Conservation (phyloP, 2,113 vertebrate genomes). For the Collichthys lucidus region DNA sequence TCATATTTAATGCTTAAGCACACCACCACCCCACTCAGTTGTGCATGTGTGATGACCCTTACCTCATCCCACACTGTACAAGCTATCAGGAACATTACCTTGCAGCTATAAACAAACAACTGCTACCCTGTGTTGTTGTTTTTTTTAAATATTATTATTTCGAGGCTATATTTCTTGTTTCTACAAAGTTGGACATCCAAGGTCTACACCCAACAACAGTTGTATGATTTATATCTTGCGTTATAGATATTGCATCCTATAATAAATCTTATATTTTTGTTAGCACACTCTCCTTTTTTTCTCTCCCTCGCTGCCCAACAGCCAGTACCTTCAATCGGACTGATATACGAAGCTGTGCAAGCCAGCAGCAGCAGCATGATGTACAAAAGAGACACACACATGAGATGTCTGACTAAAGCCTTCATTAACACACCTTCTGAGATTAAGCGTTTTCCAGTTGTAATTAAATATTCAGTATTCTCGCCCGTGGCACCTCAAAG, state of each 20-base stretch:
- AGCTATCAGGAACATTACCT: neutral
- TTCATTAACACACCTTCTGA: neutral
- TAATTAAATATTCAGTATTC: neutral
- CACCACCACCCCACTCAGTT: neutral
- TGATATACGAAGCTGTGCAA: neutral
- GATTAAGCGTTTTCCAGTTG: neutral
- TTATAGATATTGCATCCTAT: neutral
- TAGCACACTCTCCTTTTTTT: neutral
- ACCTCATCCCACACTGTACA: neutral
- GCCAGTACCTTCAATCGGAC: neutral
- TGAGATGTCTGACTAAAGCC: neutral
- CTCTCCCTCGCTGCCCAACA: neutral
- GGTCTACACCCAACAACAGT: neutral
- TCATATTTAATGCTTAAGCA: constrained; percentile 32
- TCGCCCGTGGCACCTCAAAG: neutral
- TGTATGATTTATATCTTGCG: neutral
- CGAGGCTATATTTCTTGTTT: neutral
- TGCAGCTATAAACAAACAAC: neutral
- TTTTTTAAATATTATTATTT: neutral
- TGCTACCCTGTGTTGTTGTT: neutral
- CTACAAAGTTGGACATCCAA: neutral
- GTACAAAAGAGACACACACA: neutral
- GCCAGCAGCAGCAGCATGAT: neutral
- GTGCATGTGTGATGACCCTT: neutral
- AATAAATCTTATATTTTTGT: constrained; percentile 5